A percentile compares a stretch with the other conserved stretches of the same genome.
phyloP scores from a whole-genome alignment of 1,140 invertebrate species.

The Sycobia sp. region DNA sequence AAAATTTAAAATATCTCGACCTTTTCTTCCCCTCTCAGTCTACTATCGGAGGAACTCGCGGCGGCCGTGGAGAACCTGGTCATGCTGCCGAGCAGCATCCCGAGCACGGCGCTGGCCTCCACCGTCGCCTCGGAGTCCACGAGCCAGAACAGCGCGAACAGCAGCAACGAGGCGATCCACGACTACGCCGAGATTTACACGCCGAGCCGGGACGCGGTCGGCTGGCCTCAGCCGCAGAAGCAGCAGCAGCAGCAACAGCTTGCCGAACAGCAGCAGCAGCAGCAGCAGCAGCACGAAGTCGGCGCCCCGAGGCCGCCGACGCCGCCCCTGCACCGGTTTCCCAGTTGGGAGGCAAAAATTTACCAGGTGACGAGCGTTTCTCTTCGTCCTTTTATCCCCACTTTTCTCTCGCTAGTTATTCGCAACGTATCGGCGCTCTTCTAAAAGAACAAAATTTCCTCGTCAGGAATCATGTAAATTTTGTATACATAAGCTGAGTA shows the following conservation, averaged over 20 bases:
- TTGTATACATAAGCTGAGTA: too few relatives aligned
- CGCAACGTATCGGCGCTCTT: too few relatives aligned
- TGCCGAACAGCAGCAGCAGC: neutral
- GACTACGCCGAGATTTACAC: conserved; percentile 94
- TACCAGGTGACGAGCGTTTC: conserved; percentile 69
- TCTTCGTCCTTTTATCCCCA: too few relatives aligned
- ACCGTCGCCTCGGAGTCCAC: neutral
- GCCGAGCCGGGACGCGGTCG: conserved; percentile 76
- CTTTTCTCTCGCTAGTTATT: neutral
- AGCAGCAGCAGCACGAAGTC: neutral
- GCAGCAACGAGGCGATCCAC: conserved; percentile 72
- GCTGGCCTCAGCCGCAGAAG: conserved; percentile 43
- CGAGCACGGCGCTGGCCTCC: neutral
- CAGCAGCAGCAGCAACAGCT: neutral
- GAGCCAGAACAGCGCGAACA: conserved; percentile 48
- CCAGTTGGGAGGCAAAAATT: conserved; percentile 93
- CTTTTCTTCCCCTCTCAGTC: conserved; percentile 40
- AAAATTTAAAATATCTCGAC: conserved; percentile 10
- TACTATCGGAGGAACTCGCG: conserved; percentile 57
- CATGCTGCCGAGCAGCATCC: conserved; percentile 52
- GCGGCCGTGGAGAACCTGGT: conserved; percentile 58
- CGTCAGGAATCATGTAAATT: too few relatives aligned
- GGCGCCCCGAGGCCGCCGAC: conserved; percentile 74
- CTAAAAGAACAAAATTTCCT: too few relatives aligned
- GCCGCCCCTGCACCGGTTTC: conserved; percentile 86